These are phyloP conservation scores for Melanotaenia nigrans DNA, from an alignment of 2,797 vertebrate species.

Conservation along the genomic window DNA sequence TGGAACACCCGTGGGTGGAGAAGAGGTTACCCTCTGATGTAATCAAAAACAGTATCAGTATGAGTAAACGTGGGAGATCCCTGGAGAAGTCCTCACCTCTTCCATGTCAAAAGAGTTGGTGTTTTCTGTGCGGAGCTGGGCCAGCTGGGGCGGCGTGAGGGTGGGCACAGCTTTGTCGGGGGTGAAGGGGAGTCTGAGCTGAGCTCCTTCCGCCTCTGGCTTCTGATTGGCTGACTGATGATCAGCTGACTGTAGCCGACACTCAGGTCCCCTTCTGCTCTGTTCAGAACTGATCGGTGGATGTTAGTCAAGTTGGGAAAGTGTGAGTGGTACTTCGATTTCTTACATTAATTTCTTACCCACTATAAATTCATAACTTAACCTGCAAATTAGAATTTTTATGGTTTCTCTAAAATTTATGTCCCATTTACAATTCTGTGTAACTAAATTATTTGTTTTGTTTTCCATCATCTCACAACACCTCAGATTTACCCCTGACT, in stretches of 20 bases:
- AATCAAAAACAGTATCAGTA: background rate
- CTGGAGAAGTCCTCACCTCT: conserved; percentile 82
- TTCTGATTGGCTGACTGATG: conserved; percentile 43
- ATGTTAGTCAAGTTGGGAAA: background rate
- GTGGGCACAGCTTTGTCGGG: conserved; percentile 54
- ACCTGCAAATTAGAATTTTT: background rate
- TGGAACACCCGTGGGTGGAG: background rate
- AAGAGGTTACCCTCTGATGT: background rate
- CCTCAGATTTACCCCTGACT: background rate
- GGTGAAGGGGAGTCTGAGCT: conserved; percentile 45
- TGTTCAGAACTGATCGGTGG: conserved; percentile 51
- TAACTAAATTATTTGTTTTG: background rate
- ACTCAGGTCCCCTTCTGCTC: conserved; percentile 10
- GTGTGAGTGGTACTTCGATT: background rate
- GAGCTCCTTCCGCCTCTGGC: conserved; percentile 72
- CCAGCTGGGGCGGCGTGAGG: conserved; percentile 81
- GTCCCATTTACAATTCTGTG: background rate
- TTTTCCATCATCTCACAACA: background rate
- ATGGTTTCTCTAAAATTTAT: background rate
- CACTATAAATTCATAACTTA: background rate
- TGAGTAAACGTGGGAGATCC: conserved; percentile 6
- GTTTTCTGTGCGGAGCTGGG: conserved; percentile 85
- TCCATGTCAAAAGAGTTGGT: conserved; percentile 97
- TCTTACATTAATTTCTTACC: no score
- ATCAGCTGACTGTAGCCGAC: conserved; percentile 31